These are phyloP conservation scores for Gryllus bimaculatus DNA, from an alignment of 1,140 invertebrate genomes.

Conservation along the genomic window DNA sequence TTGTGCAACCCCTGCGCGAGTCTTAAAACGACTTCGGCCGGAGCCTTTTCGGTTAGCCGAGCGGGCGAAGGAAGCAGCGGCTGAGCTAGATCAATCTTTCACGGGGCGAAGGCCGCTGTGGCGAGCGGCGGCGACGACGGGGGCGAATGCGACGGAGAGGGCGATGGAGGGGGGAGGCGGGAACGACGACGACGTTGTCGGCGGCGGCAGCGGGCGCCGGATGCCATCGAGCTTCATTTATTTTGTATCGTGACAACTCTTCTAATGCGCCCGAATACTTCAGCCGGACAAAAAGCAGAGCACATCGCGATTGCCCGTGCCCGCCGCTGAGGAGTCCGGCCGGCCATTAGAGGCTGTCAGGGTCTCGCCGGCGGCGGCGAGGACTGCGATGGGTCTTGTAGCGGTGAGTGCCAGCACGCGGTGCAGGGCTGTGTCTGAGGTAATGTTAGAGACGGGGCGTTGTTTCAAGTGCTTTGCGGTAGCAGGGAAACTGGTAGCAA, in stretches of 20 bases:
- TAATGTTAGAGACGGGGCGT: not conserved
- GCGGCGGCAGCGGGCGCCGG: no score
- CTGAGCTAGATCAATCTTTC: not conserved
- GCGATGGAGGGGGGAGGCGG: no score
- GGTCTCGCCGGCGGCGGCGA: no score
- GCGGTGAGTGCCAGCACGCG: no score
- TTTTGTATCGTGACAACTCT: not conserved
- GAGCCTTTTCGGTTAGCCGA: not conserved
- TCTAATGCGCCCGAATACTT: slow-evolving; percentile 1
- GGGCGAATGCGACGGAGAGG: no score
- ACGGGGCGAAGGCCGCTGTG: not conserved
- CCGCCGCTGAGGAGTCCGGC: not conserved
- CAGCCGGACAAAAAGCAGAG: not conserved
- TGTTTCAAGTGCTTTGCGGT: no score
- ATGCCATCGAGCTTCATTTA: slow-evolving; percentile 1
- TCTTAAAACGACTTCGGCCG: not conserved
- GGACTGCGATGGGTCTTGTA: no score
- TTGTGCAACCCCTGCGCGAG: not conserved
- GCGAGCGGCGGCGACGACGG: no score
- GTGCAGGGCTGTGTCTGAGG: no score
- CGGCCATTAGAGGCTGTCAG: not conserved
- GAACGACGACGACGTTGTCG: not conserved
- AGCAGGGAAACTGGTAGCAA: no score
- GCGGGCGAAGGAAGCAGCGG: not conserved
- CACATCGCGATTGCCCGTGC: not conserved